Conservation (phyloP, 2,797 vertebrate genomes). For the Sylvilagus floridanus region DNA sequence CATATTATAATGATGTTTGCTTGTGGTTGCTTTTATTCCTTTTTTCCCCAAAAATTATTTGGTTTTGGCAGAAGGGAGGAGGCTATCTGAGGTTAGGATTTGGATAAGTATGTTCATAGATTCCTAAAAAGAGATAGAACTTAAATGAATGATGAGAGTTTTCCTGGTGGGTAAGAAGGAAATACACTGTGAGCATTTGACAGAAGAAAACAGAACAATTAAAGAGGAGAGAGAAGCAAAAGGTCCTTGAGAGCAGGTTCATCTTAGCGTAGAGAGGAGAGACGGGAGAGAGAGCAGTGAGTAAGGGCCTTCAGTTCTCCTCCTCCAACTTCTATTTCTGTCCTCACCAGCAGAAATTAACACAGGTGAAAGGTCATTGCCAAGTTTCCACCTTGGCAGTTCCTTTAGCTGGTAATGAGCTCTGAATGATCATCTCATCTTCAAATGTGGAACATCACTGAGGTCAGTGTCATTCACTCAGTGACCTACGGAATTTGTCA, state of each 20-base stretch:
- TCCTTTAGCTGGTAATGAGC: neutral
- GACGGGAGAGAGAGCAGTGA: neutral
- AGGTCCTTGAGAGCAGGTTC: neutral
- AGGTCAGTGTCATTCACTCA: neutral
- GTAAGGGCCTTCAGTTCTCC: neutral
- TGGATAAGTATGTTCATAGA: neutral
- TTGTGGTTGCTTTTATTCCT: neutral
- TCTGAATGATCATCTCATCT: neutral
- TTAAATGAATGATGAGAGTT: neutral
- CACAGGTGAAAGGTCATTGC: neutral
- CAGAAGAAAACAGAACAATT: neutral
- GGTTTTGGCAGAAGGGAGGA: constrained; percentile 3
- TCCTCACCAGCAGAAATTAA: neutral
- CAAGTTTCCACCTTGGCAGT: neutral
- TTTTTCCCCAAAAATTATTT: constrained; percentile 8
- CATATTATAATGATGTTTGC: neutral
- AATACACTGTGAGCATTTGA: neutral
- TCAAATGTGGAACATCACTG: neutral
- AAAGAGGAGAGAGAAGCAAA: neutral
- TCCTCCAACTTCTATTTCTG: neutral
- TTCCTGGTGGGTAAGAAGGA: neutral
- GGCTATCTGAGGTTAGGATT: neutral
- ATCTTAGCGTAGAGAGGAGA: neutral
- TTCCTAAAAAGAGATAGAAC: constrained; percentile 18
- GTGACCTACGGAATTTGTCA: neutral